These are phyloP conservation scores for Bradypus variegatus DNA, from an alignment of 2,797 vertebrate species.

Conservation along the genomic window DNA sequence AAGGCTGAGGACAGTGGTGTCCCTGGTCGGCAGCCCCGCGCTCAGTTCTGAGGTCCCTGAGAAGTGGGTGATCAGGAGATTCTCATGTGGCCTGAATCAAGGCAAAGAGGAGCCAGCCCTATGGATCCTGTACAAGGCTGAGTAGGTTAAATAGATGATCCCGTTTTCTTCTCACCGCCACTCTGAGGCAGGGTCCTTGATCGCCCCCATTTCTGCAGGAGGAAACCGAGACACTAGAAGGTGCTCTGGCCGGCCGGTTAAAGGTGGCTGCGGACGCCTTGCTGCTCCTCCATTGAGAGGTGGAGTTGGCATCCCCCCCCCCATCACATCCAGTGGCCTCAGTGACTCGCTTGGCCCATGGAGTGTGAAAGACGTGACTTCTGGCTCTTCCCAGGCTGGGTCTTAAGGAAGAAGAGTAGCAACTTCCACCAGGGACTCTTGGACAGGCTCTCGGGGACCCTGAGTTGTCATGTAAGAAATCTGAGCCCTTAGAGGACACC, in stretches of 20 bases:
- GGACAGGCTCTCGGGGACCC: accelerated
- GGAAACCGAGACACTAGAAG: accelerated
- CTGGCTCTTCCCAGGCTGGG: not conserved
- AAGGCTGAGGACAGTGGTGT: accelerated
- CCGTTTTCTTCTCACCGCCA: accelerated
- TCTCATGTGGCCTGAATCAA: accelerated
- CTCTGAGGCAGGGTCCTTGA: accelerated
- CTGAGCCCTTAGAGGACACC: not conserved
- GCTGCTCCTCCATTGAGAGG: accelerated
- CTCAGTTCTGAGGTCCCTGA: not conserved
- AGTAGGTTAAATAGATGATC: accelerated
- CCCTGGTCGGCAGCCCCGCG: accelerated
- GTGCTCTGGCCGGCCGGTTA: accelerated
- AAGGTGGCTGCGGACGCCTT: accelerated
- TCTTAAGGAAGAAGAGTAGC: accelerated
- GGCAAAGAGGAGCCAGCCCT: not conserved
- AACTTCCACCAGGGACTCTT: not conserved
- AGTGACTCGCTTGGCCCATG: too few species aligned
- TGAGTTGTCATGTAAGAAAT: not conserved
- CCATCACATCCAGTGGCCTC: accelerated
- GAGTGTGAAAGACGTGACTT: not conserved
- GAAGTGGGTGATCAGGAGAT: not conserved
- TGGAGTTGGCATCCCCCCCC: accelerated
- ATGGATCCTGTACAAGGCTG: accelerated
- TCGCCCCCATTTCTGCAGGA: accelerated